phyloP scores from a whole-genome alignment of 2,797 vertebrate species.

The Phoxinus dragarum region DNA sequence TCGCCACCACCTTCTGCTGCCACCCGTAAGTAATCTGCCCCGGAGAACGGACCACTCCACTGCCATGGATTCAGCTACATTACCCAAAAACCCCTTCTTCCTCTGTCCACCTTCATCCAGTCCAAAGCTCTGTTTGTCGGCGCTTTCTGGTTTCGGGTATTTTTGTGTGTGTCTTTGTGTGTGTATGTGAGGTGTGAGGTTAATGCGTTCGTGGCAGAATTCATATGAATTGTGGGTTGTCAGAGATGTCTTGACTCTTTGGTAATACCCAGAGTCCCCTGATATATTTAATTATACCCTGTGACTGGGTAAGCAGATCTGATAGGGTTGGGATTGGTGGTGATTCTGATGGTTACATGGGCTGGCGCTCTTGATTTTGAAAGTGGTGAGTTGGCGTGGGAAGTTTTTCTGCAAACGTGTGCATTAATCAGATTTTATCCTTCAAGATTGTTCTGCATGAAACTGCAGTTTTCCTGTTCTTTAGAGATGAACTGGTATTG shows the following conservation, averaged over 20 bases:
- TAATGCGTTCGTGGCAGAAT: neutral
- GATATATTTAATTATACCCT: conserved; percentile 3
- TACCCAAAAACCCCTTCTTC: conserved; percentile 44
- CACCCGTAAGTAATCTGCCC: conserved; percentile 78
- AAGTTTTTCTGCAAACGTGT: conserved; percentile 11
- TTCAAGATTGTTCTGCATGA: neutral
- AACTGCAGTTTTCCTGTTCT: neutral
- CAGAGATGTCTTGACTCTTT: neutral
- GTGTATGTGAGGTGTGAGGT: conserved; percentile 12
- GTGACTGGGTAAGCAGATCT: conserved; percentile 10
- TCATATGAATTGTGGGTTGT: neutral
- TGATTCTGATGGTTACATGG: conserved; percentile 1
- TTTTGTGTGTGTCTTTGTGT: conserved; percentile 29
- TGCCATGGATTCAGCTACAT: conserved; percentile 57
- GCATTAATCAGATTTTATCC: neutral
- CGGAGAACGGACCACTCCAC: conserved; percentile 50
- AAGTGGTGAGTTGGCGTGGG: neutral
- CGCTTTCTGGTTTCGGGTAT: conserved; percentile 28
- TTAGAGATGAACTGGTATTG: neutral
- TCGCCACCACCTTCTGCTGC: conserved; percentile 82
- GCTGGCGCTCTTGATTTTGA: conserved; percentile 1
- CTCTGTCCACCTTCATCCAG: conserved; percentile 50
- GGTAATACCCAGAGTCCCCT: neutral
- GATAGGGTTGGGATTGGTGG: conserved; percentile 8
- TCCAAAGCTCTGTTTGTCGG: conserved; percentile 51